Base-by-base conservation (phyloP, 2,113 vertebrate genomes). In the Thalassarche chlororhynchos region DNA sequence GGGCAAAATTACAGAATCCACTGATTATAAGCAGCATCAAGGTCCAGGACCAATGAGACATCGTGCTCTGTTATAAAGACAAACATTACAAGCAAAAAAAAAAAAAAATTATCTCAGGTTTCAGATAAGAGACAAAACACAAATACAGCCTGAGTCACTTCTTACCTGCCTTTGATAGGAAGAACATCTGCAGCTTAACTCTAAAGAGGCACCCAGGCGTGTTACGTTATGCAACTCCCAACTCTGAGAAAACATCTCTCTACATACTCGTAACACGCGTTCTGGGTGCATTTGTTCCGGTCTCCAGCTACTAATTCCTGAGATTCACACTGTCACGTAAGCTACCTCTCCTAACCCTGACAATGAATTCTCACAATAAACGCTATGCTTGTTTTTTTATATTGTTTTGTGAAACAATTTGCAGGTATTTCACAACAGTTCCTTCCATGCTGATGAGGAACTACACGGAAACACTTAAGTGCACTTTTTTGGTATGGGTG, bases 1-100 rank as follows among this genome's bases (percentile, higher is more conserved):
- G 99, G 49, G 99, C 99, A 40, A 99, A 99, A 97, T 99, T 99
- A 96, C 99, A 99, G 98, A 99, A 99, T 12, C 99, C 99, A 6
- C 99, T 99, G 97, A 99, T 98, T 31, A 99, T 97, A 18, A 99
- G 98, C 51, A 99, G 99, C 96, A 99, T 77, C 13, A 99, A 94
- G 1, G 99, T 99, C 93, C 99, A 98, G 18, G 99, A 97, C 99
- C 99, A 99, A n/a, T 97, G 98, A 6, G 99, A 98, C 81, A 99
- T 29, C 0, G 98, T 98, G 17, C 98, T 94, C 99, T 99, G 97
- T 1, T 24, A 38, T n/a, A 3, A 84, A 61, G 72, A 62, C 49
- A 93, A 88, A 93, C 26, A n/a, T 65, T 10, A 49, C 68, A 18
- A 70, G 60, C 10, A 52, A 60, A 51, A 49, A 54, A 46, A 57